These are phyloP conservation scores for Scalopus aquaticus DNA, from an alignment of 2,113 vertebrate genomes.

Conservation along the genomic window DNA sequence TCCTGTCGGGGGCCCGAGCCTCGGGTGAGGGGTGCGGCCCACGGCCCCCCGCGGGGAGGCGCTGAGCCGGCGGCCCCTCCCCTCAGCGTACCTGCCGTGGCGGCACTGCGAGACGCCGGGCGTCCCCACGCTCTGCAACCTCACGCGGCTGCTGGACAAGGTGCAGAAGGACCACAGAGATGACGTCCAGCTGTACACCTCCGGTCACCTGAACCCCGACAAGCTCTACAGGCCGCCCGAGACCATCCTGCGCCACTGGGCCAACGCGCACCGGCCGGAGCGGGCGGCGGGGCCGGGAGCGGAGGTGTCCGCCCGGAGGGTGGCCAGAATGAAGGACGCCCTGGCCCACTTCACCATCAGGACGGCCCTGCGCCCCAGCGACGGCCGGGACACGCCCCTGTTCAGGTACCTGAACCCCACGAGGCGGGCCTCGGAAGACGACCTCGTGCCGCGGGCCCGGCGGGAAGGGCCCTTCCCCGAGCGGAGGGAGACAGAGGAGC, in stretches of 20 bases:
- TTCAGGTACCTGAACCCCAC: not conserved
- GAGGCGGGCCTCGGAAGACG: too few species aligned
- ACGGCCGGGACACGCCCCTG: not conserved
- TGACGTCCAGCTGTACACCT: slow-evolving; percentile 82
- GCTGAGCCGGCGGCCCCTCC: not conserved
- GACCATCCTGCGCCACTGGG: slow-evolving; percentile 70
- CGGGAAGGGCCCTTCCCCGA: not conserved
- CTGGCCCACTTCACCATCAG: slow-evolving; percentile 66
- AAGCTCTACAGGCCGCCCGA: slow-evolving; percentile 78
- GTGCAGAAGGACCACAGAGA: slow-evolving; percentile 82
- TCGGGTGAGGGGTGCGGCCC: too few species aligned
- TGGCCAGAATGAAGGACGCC: slow-evolving; percentile 74
- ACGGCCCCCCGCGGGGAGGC: too few species aligned
- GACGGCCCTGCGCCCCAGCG: slow-evolving; percentile 38
- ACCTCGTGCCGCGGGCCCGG: too few species aligned
- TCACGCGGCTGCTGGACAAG: slow-evolving; percentile 77
- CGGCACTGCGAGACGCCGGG: not conserved
- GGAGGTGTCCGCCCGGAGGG: not conserved
- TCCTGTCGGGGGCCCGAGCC: too few species aligned
- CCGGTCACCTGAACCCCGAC: slow-evolving; percentile 82
- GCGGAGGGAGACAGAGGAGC: not conserved
- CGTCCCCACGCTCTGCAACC: not conserved
- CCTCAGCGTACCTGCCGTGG: not conserved
- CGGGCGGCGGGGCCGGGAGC: not conserved
- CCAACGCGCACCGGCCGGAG: slow-evolving; percentile 54